A percentile compares a stretch with the other conserved stretches of the same genome.
These are phyloP conservation scores for Anas flavirostris DNA, from an alignment of 2,797 vertebrate genomes.

Conservation along the genomic window DNA sequence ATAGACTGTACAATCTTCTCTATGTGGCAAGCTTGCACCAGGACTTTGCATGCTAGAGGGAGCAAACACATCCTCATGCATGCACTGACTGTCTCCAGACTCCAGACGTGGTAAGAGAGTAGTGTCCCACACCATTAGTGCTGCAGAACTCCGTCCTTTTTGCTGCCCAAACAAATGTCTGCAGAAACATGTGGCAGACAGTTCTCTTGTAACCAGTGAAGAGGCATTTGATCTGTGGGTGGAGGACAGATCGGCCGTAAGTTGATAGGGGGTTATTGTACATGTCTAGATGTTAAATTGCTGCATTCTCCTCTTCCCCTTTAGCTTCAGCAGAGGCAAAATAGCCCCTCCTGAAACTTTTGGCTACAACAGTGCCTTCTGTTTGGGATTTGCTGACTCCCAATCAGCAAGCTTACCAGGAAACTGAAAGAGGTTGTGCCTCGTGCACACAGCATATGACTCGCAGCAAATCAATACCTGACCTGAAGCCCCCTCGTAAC, in stretches of 20 bases:
- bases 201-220: not conserved
- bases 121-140: not conserved
- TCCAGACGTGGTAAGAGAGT: not conserved
- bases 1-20: not conserved
- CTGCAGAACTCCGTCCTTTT: not conserved
- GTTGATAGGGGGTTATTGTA: not conserved
- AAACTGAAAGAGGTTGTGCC: not conserved
- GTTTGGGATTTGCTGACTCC: not conserved
- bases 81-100: not conserved
- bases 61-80: not conserved
- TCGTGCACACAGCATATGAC: accelerated
- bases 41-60: not conserved
- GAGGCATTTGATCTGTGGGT: not conserved
- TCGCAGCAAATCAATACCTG: not conserved
- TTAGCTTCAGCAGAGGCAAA: constrained; percentile 12
- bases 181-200: not conserved
- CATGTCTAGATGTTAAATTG: not conserved
- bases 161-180: not conserved
- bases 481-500: not conserved
- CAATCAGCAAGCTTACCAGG: not conserved
- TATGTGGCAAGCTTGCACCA: not conserved
- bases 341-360: not conserved
- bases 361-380: not conserved
- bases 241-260: not conserved
- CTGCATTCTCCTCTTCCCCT: not conserved